Base-by-base conservation (phyloP, 1,140 invertebrate species). In the Brachionus rubens region DNA sequence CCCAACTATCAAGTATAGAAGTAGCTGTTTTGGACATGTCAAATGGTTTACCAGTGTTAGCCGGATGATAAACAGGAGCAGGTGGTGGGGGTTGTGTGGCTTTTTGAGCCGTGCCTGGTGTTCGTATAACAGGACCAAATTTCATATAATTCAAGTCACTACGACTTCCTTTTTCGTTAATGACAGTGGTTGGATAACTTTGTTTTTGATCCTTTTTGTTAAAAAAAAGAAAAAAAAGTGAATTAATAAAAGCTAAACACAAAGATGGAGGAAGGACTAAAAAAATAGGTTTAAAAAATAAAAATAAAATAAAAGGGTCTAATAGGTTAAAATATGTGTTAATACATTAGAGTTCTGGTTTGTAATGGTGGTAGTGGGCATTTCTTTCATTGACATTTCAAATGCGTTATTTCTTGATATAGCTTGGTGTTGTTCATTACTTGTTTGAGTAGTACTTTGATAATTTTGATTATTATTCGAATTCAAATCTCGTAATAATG, bases 1-100 rank as follows among this genome's bases (percentile, higher is more conserved):
- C 68, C 68, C 46, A 72, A 41, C 40, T 72, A 28, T 72, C 68
- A 1, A 72, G 16, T 30, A 72, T 72, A 0, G 68, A 50, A 30
- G 1, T 50, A 3, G 40, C 68, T 21, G 43, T 54, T 50, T 48
- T 50, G 21, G 68, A 50, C 16, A 72, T 50, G 28, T 72, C 68
- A 40, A 14, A 50, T 7, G 40, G 28, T 19, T 72, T 52, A 24
- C 21, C 30, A 41, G 12, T 65, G 21, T 19, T 24, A 28, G 68
- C 46, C 16, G 48, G 68, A 48, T 72, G 50, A 12, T 50, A 43
- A 33, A 46, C 46, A 1, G 68, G 28, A 40, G 68, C 46, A 19
- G 68, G 68, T 14, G 59, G 59, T 14, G 19, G 33, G 19, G 21
- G 40, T 43, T 36, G 21, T n/a, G 10, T 24, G 12, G 14, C 14